Evolutionary conservation across 2,888 invertebrate genomes (phyloP), one percentile per base, ranked within the genome.

Genomic region (Drosophila aldrichi): DNA sequence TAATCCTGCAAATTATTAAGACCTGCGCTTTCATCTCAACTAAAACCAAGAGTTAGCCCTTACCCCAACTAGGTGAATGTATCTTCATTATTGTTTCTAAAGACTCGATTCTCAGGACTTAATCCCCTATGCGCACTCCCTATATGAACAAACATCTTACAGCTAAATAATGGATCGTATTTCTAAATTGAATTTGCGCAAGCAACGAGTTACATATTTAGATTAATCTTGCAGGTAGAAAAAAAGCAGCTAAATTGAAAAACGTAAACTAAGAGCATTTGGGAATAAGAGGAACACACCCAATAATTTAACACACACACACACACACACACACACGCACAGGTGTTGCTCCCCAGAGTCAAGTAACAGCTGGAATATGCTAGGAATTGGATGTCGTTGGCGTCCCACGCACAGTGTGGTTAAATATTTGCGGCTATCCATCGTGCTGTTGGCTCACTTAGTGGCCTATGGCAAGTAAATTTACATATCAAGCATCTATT

Each of bases 401-500:
- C 22, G 57, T 40, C 57, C 62, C 18, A 63, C 79, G 74, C 68
- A 79, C 52, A 66, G 46, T 57, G 58, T 63, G 62, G 60, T 57
- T 68, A 57, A 82, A 89, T 82, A 89, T 89, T 82, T 89, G 88
- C 58, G 40, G 62, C 51, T 58, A 73, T 60, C 63, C 43, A 64
- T 61, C 74, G 58, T 36, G 25, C 32, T 57, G 62, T 80, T 66
- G 77, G 22, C 81, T 58, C 54, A 66, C 67, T 76, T 69, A 52
- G 70, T 63, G 71, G 64, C 71, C 88, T 54, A 43, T 40, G 64
- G 57, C 67, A 70, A 48, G 80, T 55, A 82, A 86, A 90, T 86
- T 86, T 85, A 65, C 84, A 81, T 90, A 82, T 74, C 70, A 69
- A 70, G 73, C 77, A 88, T 74, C 84, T 88, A 86, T 90, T 86